A percentile compares a stretch with the other conserved stretches of the same genome.
Evolutionary conservation across 2,113 vertebrate genomes (phyloP).

Genomic region (Gracilinanus agilis): DNA sequence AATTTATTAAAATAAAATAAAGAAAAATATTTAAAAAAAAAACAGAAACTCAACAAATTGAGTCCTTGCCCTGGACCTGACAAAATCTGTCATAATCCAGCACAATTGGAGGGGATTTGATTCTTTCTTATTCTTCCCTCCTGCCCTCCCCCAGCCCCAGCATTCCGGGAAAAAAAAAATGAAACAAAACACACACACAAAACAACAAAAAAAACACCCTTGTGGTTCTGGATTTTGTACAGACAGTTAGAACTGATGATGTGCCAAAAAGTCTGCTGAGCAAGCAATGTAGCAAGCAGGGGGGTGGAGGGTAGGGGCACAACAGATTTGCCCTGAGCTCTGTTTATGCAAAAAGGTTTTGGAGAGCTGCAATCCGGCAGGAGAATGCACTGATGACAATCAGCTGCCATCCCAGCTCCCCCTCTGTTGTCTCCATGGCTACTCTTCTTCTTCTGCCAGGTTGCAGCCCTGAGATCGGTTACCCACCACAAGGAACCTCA

Average conservation of each 20-base stretch:
- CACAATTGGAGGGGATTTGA: neutral
- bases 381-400: neutral
- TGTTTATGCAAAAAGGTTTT: neutral
- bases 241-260: neutral
- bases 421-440: neutral
- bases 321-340: neutral
- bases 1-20: too few relatives aligned
- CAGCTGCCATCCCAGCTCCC: neutral
- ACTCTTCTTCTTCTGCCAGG: neutral
- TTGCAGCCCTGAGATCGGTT: neutral
- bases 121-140: neutral
- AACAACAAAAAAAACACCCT: neutral
- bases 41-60: neutral
- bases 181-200: neutral
- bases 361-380: neutral
- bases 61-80: neutral
- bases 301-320: neutral
- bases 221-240: neutral
- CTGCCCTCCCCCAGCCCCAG: neutral
- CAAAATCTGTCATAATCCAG: neutral
- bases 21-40: too few relatives aligned
- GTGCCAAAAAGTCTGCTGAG: neutral
- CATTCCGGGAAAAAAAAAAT: neutral
- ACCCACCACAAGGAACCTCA: neutral
- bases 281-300: neutral